Conservation (phyloP, 1,140 invertebrate genomes). For the Meloidogyne hapla region DNA sequence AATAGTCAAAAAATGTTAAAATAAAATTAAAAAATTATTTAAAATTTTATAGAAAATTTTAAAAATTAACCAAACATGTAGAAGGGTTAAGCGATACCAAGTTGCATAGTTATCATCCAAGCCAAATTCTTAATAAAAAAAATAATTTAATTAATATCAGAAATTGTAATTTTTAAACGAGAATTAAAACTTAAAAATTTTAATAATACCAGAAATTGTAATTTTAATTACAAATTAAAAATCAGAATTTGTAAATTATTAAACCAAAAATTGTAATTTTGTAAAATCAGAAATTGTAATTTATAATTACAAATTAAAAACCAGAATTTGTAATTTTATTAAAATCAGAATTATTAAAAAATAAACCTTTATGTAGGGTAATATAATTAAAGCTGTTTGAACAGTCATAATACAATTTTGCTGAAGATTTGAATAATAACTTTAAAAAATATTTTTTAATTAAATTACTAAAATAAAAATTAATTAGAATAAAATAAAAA, state of each 20-base stretch:
- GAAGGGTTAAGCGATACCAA: constrained; percentile 43
- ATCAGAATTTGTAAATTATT: too few relatives aligned
- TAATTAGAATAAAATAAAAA: background rate
- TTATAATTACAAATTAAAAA: background rate
- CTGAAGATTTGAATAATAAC: constrained; percentile 40
- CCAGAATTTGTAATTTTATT: too few relatives aligned
- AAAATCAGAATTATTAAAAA: too few relatives aligned
- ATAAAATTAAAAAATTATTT: background rate
- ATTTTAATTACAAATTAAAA: too few relatives aligned
- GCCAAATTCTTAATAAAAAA: constrained; percentile 38
- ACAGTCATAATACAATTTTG: constrained; percentile 42
- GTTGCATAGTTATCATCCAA: constrained; percentile 33
- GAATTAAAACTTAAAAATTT: too few relatives aligned
- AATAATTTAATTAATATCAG: background rate
- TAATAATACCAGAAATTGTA: too few relatives aligned
- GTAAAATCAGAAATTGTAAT: too few relatives aligned
- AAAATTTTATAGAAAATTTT: background rate
- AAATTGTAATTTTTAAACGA: too few relatives aligned
- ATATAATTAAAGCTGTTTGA: constrained; percentile 46
- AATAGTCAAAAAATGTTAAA: background rate
- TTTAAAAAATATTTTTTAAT: background rate
- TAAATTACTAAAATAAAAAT: too few relatives aligned
- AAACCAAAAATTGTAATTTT: too few relatives aligned
- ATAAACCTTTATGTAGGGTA: constrained; percentile 27
- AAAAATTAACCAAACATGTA: constrained; percentile 37